phyloP scores from a whole-genome alignment of 1,140 invertebrate genomes.

The Cyclina sinensis region DNA sequence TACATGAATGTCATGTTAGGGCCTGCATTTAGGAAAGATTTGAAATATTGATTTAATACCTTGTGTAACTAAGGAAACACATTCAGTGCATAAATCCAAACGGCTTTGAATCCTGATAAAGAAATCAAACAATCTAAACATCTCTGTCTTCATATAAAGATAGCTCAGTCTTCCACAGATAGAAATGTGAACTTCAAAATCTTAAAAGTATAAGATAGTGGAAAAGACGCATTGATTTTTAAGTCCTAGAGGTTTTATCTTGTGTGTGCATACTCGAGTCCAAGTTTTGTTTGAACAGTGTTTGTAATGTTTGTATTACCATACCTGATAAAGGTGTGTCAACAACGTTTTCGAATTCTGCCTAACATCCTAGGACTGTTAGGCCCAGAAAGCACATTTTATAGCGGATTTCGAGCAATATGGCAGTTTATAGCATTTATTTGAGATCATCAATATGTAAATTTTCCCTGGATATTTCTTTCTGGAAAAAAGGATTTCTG shows the following conservation, averaged over 20 bases:
- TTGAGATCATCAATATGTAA: not conserved
- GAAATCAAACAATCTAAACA: not conserved
- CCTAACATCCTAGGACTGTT: constrained; percentile 43
- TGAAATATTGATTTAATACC: not conserved
- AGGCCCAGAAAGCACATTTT: not conserved
- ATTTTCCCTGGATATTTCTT: not conserved
- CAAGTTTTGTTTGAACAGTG: constrained; percentile 55
- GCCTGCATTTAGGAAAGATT: too few relatives aligned
- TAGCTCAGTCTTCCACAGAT: not conserved
- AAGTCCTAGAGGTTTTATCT: constrained; percentile 23
- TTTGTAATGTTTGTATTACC: constrained; percentile 55
- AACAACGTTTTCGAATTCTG: constrained; percentile 48
- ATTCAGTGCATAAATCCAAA: not conserved
- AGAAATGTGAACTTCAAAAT: not conserved
- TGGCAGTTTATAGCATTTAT: constrained; percentile 8
- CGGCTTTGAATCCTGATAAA: not conserved
- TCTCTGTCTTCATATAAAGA: not conserved
- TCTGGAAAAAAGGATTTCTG: not conserved
- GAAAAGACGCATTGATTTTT: constrained; percentile 42
- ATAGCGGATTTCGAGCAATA: constrained; percentile 9
- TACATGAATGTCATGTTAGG: too few relatives aligned
- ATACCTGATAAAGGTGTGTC: constrained; percentile 48
- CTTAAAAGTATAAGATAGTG: constrained; percentile 23
- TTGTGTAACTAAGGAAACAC: constrained; percentile 2
- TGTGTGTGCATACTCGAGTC: constrained; percentile 44